Evolutionary conservation across 2,888 invertebrate genomes (phyloP).

Genomic region (Aporophyla lueneburgensis): DNA sequence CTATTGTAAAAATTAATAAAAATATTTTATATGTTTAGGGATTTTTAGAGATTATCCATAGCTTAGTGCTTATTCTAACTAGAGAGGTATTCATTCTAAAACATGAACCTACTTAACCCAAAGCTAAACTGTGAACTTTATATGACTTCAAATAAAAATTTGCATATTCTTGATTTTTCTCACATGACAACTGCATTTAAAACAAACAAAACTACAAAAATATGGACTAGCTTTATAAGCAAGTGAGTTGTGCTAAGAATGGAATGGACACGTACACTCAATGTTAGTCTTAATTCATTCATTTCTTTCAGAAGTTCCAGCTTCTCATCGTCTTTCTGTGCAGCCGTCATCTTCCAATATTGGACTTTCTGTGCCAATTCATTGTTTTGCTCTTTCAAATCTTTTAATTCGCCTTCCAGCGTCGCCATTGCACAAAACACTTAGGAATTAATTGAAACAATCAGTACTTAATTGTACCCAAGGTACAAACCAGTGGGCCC

Average conservation of each 20-base stretch:
- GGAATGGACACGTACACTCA: conserved; percentile 79
- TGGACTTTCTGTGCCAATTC: conserved; percentile 85
- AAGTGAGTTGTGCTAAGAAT: neutral
- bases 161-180: neutral
- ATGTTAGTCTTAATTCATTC: conserved; percentile 83
- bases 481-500: conserved; percentile 42
- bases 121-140: neutral
- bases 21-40: neutral
- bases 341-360: conserved; percentile 84
- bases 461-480: conserved; percentile 39
- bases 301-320: conserved; percentile 84
- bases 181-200: neutral
- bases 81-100: neutral
- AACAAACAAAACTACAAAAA: neutral
- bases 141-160: neutral
- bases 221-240: neutral
- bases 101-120: neutral
- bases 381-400: conserved; percentile 82
- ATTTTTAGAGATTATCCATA: neutral
- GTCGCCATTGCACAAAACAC: conserved; percentile 73
- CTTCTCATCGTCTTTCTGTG: conserved; percentile 84
- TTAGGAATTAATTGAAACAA: conserved; percentile 12
- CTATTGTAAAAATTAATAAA: conserved; percentile 65
- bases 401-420: conserved; percentile 81
- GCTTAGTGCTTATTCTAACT: neutral